Percentiles rank a stretch among this genome's conserved stretches.
phyloP scores from a whole-genome alignment of 64 coral and sea anemone genomes.

The Montipora cactus region DNA sequence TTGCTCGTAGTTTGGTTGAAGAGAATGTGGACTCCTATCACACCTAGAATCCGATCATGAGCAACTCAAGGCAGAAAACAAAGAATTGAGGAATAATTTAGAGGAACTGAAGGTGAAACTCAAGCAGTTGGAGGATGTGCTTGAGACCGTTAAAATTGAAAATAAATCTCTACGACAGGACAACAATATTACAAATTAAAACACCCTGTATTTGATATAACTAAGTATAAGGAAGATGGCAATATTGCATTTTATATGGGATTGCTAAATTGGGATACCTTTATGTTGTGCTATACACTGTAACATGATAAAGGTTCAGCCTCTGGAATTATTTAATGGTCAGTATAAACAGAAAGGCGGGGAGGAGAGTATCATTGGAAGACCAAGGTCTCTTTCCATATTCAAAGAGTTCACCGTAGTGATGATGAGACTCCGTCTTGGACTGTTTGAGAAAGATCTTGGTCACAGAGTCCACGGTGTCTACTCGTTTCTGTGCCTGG shows the following conservation, averaged over 20 bases:
- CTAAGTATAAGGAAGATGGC: neutral
- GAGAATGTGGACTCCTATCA: no score
- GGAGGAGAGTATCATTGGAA: neutral
- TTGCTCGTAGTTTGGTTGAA: no score
- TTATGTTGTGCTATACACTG: slow-evolving; percentile 21
- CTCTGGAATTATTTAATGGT: slow-evolving; percentile 2
- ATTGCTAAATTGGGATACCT: slow-evolving; percentile 25
- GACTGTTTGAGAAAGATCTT: slow-evolving; percentile 51
- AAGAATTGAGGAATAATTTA: no score
- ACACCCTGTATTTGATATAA: no score
- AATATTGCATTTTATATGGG: slow-evolving; percentile 54
- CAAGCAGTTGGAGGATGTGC: no score
- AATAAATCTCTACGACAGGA: no score
- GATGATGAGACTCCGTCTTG: neutral
- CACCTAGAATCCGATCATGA: no score
- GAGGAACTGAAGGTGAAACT: no score
- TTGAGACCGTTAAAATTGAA: no score
- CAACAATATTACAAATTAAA: no score
- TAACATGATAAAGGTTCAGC: slow-evolving; percentile 26
- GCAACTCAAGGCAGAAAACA: no score
- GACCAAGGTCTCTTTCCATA: no score
- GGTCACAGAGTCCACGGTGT: slow-evolving; percentile 28
- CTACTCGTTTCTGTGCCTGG: slow-evolving; percentile 29
- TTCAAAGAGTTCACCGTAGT: neutral
- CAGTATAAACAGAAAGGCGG: neutral